phyloP scores from a whole-genome alignment of 2,797 vertebrate species.

The Sebastes taczanowskii region DNA sequence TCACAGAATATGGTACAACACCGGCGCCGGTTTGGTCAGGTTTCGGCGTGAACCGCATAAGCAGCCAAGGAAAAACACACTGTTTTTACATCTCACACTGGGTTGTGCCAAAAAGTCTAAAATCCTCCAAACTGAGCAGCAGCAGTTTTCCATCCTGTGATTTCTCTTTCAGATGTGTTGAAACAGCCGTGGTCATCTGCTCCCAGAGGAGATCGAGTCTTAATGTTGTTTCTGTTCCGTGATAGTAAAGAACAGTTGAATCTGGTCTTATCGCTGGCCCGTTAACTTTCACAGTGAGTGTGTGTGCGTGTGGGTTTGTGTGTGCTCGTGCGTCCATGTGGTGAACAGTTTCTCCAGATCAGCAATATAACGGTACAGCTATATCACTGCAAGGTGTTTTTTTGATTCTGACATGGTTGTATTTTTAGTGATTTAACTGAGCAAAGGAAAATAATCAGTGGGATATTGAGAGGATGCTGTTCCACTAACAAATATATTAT shows the following conservation, averaged over 20 bases:
- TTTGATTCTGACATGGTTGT: slow-evolving; percentile 62
- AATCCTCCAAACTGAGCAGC: neutral
- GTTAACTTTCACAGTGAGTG: slow-evolving; percentile 29
- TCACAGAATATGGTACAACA: neutral
- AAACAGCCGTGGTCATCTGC: slow-evolving; percentile 15
- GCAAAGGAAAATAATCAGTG: slow-evolving; percentile 36
- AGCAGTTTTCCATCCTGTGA: slow-evolving; percentile 23
- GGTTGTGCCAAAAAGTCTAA: neutral
- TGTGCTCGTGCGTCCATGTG: slow-evolving; percentile 34
- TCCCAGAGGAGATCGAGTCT: slow-evolving; percentile 26
- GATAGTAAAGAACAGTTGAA: slow-evolving; percentile 22
- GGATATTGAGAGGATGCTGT: slow-evolving; percentile 33
- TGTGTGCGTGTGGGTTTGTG: slow-evolving; percentile 26
- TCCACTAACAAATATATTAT: slow-evolving; percentile 24
- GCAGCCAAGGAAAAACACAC: neutral
- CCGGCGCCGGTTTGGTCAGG: neutral
- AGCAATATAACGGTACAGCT: slow-evolving; percentile 73
- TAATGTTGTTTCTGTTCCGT: slow-evolving; percentile 43
- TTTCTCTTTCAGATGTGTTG: slow-evolving; percentile 6
- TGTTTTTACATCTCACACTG: neutral
- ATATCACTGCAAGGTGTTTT: slow-evolving; percentile 64
- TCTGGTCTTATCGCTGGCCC: slow-evolving; percentile 19
- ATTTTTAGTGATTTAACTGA: slow-evolving; percentile 66
- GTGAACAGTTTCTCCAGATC: slow-evolving; percentile 60
- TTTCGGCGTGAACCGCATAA: neutral